Conservation (phyloP, 2,797 vertebrate species). For the Cottoperca gobio region DNA sequence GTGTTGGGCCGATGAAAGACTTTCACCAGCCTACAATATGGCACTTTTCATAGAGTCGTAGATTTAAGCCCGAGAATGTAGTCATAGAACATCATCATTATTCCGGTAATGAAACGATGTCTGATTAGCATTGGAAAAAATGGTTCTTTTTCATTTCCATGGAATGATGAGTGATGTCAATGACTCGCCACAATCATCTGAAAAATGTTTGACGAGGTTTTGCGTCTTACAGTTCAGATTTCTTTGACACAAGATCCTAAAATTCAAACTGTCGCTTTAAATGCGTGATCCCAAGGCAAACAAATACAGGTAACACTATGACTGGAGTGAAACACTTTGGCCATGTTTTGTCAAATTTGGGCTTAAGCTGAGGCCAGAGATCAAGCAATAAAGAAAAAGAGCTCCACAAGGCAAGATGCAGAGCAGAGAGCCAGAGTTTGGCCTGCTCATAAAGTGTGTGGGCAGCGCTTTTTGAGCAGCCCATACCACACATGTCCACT, state of each 20-base stretch:
- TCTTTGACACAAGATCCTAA: background rate
- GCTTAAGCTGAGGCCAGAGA: background rate
- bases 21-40: conserved; percentile 15
- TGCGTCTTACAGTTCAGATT: background rate
- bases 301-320: background rate
- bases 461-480: conserved; percentile 41
- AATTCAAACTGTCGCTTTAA: background rate
- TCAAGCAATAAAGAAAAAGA: conserved; percentile 17
- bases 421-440: conserved; percentile 35
- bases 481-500: conserved; percentile 64
- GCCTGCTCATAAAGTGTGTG: conserved; percentile 52
- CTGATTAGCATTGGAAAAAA: background rate
- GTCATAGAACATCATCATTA: background rate
- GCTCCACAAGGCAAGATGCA: background rate
- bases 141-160: background rate
- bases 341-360: conserved; percentile 9
- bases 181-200: background rate
- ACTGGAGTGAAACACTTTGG: background rate
- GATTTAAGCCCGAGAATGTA: background rate
- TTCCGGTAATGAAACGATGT: background rate
- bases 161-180: background rate
- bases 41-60: background rate
- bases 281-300: background rate
- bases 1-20: conserved; percentile 12
- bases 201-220: background rate